Evolutionary conservation across 2,113 vertebrate species (phyloP), one percentile per base, ranked within the genome.

Genomic region (Polypterus bichir): DNA sequence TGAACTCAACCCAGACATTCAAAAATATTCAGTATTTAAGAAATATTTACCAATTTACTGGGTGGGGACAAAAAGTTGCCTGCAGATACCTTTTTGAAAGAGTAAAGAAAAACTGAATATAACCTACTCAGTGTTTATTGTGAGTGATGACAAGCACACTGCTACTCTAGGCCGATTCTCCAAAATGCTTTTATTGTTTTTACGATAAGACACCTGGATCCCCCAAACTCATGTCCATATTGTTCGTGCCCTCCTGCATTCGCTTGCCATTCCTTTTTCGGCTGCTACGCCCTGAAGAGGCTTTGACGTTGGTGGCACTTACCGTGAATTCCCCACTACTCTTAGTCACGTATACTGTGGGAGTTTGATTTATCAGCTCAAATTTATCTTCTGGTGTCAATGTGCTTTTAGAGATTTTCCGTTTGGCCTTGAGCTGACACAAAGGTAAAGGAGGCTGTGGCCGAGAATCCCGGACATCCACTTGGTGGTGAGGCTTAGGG

Each of bases 321-420:
- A 69, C 27, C 1, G 65, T 62, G 1, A 70, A 74, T 44, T 89
- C 81, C 4, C 87, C 81, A 1, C 89, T 93, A 63, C 81, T 83
- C 51, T 64, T 72, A 70, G 89, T 95, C 48, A 93, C 87, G 5
- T 89, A 94, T 57, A 93, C 81, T 0, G 74, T 54, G 0, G 87
- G 86, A 2, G 73, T 64, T 53, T 83, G 84, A 0, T 75, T 68
- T 5, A 77, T 74, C 70, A 89, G 79, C 69, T 84, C 84, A 64
- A 89, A 77, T 64, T 80, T 70, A 47, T 67, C 74, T 57, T 82
- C 76, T 0, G 9, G 0, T 0, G 0, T 6, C 2, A 8, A 4
- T 6, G 63, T 65, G 56, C 59, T 65, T 52, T 67, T 74, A n/a
- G 67, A 62, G 54, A 65, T 68, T 76, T 81, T 91, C 65, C 74